Evolutionary conservation across 1,140 invertebrate genomes (phyloP), one percentile per base, ranked within the genome.

Genomic region (Heliconius hermathena): DNA sequence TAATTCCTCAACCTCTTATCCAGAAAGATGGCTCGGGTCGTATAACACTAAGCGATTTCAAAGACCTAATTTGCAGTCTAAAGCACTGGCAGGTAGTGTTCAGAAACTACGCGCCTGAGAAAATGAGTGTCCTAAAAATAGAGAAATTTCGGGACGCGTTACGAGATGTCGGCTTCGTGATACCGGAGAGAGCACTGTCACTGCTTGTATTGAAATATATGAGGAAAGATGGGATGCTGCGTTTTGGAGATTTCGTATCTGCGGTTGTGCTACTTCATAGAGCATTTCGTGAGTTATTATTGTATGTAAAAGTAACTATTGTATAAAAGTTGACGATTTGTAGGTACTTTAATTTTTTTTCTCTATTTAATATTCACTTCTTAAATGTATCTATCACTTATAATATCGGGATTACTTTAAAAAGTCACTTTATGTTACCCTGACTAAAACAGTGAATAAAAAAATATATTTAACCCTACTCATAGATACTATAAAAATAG

Each of bases 71-170:
- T 96, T 98, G 97, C 81, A 98, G 98, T 88, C 92, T 99, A 26
- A 98, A 98, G 89, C 96, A 97, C 78, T 99, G 98, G 98, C 98
- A 99, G 90, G 96, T 96, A 8, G 97, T 98, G 6, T 99, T 99
- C 90, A 98, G 98, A 90, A 97, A 97, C 86, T 98, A 99, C 88
- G 98, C 98, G 1, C 97, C 98, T 87, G 98, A 98, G 88, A 98
- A 98, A 91, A 98, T 98, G 16, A 98, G 98, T 29, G 98, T 99
- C 49, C 92, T 99, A 33, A 97, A 97, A 85, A 98, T 98, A 2
- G 98, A 99, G 94, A 95, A 97, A 80, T 93, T 99, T 73, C 95
- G 97, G 29, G 98, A 98, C 88, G 97, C 98, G 4, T 93, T 99
- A 3, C 93, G 96, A 36, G 98, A 98, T 95, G 97, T 98, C 71